Conservation (phyloP, 2,113 vertebrate species). For the Strix uralensis region DNA sequence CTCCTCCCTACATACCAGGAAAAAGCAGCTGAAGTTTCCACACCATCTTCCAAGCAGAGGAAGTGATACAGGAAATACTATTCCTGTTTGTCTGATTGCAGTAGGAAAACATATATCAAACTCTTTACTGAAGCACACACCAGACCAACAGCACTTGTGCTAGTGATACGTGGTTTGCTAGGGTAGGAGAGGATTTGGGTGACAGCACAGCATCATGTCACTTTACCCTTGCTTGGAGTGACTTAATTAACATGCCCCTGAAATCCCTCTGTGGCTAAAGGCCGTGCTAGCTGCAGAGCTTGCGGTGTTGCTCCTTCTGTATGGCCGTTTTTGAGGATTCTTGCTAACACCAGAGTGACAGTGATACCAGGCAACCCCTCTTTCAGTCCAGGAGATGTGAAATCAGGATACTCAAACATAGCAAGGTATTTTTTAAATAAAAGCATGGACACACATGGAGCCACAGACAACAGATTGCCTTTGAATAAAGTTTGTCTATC, state of each 20-base stretch:
- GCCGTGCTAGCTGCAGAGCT: neutral
- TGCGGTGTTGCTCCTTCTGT: neutral
- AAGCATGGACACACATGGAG: neutral
- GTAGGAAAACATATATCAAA: neutral
- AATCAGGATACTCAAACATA: neutral
- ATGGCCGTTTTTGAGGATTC: neutral
- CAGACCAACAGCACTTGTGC: neutral
- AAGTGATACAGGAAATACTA: neutral
- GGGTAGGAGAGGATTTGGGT: neutral
- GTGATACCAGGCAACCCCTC: neutral
- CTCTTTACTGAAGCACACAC: neutral
- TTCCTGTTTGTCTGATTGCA: neutral
- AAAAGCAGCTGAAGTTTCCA: neutral
- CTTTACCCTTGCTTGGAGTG: neutral
- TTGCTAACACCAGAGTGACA: neutral
- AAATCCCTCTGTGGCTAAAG: neutral
- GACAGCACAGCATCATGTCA: neutral
- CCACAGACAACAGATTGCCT: neutral
- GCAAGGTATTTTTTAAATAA: neutral
- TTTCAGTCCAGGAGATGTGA: neutral
- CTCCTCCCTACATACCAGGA: neutral
- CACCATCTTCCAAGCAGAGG: neutral
- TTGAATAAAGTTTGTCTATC: neutral
- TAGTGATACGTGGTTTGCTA: neutral
- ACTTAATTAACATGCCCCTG: neutral